phyloP scores from a whole-genome alignment of 2,888 invertebrate genomes.

The Ophraella communa region DNA sequence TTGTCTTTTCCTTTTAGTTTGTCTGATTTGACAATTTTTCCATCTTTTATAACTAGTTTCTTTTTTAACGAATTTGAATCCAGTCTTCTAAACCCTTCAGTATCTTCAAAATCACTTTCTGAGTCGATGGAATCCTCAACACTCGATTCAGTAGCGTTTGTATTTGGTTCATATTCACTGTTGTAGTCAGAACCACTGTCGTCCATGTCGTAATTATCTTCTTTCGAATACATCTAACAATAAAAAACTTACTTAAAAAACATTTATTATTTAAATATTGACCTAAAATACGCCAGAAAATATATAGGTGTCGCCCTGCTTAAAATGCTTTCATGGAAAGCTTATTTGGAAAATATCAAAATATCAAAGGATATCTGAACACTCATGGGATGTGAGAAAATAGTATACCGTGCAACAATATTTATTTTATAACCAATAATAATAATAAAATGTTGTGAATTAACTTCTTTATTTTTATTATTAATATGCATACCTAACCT shows the following conservation, averaged over 20 bases:
- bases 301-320: too few relatives aligned
- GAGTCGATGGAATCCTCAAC: constrained; percentile 55
- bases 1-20: constrained; percentile 62
- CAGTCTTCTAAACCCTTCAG: constrained; percentile 62
- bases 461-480: too few relatives aligned
- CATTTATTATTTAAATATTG: too few relatives aligned
- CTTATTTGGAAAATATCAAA: too few relatives aligned
- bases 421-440: too few relatives aligned
- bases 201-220: constrained; percentile 51
- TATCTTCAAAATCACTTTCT: constrained; percentile 54
- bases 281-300: too few relatives aligned
- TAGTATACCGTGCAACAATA: too few relatives aligned
- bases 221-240: constrained; percentile 35
- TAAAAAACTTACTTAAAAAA: neutral
- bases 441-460: too few relatives aligned
- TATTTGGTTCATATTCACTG: constrained; percentile 54
- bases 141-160: constrained; percentile 51
- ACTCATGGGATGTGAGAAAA: too few relatives aligned
- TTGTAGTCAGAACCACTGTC: constrained; percentile 57
- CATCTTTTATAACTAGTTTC: constrained; percentile 71
- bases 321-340: too few relatives aligned
- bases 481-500: too few relatives aligned
- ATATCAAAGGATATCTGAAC: too few relatives aligned
- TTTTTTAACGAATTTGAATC: constrained; percentile 71
- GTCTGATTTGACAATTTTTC: constrained; percentile 71